Base-by-base conservation (phyloP, 2,797 vertebrate species). In the Decapterus maruadsi region DNA sequence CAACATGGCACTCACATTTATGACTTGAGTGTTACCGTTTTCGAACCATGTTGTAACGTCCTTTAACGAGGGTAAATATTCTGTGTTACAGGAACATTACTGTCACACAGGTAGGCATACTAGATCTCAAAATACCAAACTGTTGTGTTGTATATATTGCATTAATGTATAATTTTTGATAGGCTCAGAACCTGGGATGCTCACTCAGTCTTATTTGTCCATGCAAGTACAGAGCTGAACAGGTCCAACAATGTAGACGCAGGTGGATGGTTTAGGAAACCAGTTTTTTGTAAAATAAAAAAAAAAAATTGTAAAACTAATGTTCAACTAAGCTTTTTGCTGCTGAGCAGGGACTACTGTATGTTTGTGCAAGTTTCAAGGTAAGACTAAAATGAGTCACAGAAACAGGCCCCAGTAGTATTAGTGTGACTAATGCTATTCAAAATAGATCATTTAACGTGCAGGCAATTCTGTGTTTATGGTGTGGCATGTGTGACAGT, bases 401-500 rank as follows among this genome's bases (percentile, higher is more conserved):
- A 62, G 59, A 62, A 31, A 31, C 60, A 46, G 26, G 16, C 61
- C 45, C 29, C 45, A 50, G 29, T 14, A 50, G 46, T 14, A 34
- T 48, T 20, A 36, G 7, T 20, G 43, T 11, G 6, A 36, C 17
- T 19, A 13, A 31, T 17, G 46, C 51, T 53, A 12, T 53, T 53
- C 13, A 53, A 53, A 53, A 45, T 10, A 43, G 6, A 14, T 42
- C 11, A 40, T 50, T 56, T 13, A 19, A 53, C 29, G 45, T 20
- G 13, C 58, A 55, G 13, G 12, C 19, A 8, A 9, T 53, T 13
- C 19, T n/a, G 9, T 29, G 29, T 58, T 58, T 64, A 22, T 40
- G 29, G 20, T 34, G 68, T 42, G 45, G 54, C 45, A 14, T 64
- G 12, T 77, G 42, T 59, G 46, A 62, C 65, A 77, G 51, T 58